phyloP scores from a whole-genome alignment of 2,113 vertebrate genomes.

The Trogon surrucura region DNA sequence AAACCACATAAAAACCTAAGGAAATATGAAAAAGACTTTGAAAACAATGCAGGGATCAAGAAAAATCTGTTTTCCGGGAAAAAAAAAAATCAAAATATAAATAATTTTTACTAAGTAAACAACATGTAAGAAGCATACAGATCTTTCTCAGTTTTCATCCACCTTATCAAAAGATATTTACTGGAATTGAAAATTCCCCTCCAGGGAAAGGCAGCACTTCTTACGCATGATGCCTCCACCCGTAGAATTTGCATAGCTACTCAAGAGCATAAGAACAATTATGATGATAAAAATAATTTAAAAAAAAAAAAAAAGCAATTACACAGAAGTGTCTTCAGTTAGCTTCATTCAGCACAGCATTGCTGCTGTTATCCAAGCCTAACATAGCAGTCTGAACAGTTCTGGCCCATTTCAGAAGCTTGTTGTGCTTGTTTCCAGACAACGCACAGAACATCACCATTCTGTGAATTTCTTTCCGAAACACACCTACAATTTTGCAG shows the following conservation, averaged over 20 bases:
- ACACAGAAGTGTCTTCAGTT: background rate
- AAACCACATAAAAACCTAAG: background rate
- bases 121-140: background rate
- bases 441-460: rapidly evolving
- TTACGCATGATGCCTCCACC: background rate
- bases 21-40: background rate
- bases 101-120: background rate
- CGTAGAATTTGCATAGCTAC: background rate
- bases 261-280: background rate
- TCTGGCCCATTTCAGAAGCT: background rate
- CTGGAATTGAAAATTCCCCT: background rate
- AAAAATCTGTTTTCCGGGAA: background rate
- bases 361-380: background rate
- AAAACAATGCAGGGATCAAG: background rate
- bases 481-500: background rate
- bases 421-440: background rate
- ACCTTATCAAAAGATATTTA: background rate
- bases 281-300: background rate
- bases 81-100: background rate
- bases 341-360: background rate
- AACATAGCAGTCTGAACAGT: background rate
- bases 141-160: background rate
- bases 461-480: background rate
- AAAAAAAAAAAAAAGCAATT: background rate
- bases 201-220: rapidly evolving